phyloP scores from a whole-genome alignment of 2,797 vertebrate genomes.

The Chloroceryle amazona region DNA sequence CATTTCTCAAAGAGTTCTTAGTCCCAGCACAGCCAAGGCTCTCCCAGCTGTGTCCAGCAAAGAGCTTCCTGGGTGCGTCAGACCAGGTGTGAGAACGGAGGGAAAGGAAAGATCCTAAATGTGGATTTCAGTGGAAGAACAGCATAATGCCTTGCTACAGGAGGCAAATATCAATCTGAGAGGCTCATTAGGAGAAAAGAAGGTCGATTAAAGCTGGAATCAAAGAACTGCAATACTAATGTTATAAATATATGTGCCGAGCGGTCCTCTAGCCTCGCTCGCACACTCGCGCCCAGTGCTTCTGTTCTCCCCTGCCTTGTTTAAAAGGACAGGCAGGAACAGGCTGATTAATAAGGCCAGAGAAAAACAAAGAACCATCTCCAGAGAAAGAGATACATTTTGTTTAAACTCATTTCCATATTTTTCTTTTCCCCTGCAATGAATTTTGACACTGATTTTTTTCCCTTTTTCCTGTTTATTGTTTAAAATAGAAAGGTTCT shows the following conservation, averaged over 20 bases:
- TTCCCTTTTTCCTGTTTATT: background rate
- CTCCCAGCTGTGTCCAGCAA: background rate
- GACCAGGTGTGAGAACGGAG: background rate
- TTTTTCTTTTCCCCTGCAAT: background rate
- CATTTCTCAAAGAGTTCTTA: background rate
- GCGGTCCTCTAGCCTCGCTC: background rate
- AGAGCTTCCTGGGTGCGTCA: background rate
- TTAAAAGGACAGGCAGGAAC: background rate
- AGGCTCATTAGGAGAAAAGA: conserved; percentile 6
- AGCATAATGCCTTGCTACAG: background rate
- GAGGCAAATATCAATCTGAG: conserved; percentile 10
- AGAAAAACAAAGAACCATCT: conserved; percentile 22
- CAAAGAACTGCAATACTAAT: conserved; percentile 6
- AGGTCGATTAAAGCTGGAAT: conserved; percentile 27
- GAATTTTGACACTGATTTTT: conserved; percentile 7
- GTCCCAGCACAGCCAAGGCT: background rate
- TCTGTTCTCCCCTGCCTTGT: background rate
- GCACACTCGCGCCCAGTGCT: background rate
- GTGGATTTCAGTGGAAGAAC: background rate
- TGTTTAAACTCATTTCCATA: background rate
- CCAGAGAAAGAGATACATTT: background rate
- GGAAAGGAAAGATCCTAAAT: background rate
- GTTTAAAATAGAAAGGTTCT: conserved; percentile 7
- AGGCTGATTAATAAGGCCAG: conserved; percentile 12
- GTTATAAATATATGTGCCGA: conserved; percentile 10